phyloP scores from a whole-genome alignment of 2,113 vertebrate genomes.

The Chauna torquata region DNA sequence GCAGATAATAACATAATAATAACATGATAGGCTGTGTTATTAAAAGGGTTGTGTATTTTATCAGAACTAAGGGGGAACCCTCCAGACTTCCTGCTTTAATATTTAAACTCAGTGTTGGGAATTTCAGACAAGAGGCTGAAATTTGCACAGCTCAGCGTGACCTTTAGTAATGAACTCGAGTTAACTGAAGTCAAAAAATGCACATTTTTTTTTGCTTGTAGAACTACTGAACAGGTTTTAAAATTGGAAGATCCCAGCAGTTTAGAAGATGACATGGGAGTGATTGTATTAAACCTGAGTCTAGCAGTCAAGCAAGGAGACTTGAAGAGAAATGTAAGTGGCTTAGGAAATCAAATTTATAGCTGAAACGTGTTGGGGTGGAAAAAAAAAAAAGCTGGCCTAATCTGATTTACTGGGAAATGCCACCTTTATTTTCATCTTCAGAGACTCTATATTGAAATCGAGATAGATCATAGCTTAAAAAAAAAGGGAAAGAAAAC shows the following conservation, averaged over 20 bases:
- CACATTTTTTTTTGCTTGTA: slow-evolving; percentile 38
- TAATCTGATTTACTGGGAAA: slow-evolving; percentile 34
- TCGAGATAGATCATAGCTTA: not conserved
- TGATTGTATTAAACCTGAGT: slow-evolving; percentile 85
- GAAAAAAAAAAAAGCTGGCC: not conserved
- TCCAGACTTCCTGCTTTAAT: slow-evolving; percentile 23
- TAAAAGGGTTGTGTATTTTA: not conserved
- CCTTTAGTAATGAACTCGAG: slow-evolving; percentile 48
- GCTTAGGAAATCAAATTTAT: slow-evolving; percentile 16
- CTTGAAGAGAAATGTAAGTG: slow-evolving; percentile 86
- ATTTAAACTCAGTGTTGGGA: slow-evolving; percentile 54
- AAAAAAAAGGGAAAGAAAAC: not conserved
- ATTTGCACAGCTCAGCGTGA: slow-evolving; percentile 57
- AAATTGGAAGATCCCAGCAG: slow-evolving; percentile 89
- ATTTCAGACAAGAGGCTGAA: slow-evolving; percentile 50
- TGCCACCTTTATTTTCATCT: slow-evolving; percentile 28
- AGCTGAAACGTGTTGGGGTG: not conserved
- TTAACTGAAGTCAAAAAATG: slow-evolving; percentile 46
- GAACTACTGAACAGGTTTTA: slow-evolving; percentile 84
- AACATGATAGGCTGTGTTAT: not conserved
- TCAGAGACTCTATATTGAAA: slow-evolving; percentile 1
- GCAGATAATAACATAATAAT: not conserved
- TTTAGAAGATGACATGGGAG: slow-evolving; percentile 92
- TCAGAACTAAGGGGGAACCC: not conserved
- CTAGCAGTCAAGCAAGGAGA: slow-evolving; percentile 87